phyloP scores from a whole-genome alignment of 2,888 invertebrate species.

The Steinernema hermaphroditum region DNA sequence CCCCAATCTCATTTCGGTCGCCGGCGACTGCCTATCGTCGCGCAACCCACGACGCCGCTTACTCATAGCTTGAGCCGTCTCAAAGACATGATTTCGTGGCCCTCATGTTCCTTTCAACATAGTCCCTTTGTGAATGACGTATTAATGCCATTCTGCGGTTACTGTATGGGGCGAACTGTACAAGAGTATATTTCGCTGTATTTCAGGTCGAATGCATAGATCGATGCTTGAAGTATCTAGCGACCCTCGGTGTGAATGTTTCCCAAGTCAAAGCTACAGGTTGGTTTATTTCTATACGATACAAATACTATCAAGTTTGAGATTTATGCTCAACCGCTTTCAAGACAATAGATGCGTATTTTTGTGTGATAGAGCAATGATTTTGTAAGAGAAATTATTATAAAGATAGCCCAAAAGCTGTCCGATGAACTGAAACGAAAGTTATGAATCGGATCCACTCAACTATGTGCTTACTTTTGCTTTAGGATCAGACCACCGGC shows the following conservation, averaged over 20 bases:
- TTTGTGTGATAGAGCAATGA: no score
- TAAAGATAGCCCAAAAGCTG: no score
- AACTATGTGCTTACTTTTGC: no score
- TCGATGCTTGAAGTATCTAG: constrained; percentile 51
- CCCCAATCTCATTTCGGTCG: constrained; percentile 29
- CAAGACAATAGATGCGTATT: no score
- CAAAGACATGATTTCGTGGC: not conserved
- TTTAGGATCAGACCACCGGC: no score
- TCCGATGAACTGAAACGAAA: no score
- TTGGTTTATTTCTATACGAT: constrained; percentile 46
- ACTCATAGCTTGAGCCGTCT: not conserved
- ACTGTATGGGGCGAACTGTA: not conserved
- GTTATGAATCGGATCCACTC: no score
- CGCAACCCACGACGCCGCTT: not conserved
- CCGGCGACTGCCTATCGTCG: constrained; percentile 16
- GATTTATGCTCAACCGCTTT: no score
- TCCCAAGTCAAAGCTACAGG: constrained; percentile 50
- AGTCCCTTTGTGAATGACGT: no score
- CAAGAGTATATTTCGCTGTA: not conserved
- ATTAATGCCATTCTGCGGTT: constrained; percentile 2
- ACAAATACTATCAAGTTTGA: no score
- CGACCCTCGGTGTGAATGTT: constrained; percentile 53
- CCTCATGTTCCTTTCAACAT: not conserved
- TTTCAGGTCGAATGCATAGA: constrained; percentile 50
- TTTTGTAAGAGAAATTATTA: no score